Conservation (phyloP, 2,113 vertebrate genomes). For the Myotis yumanensis region DNA sequence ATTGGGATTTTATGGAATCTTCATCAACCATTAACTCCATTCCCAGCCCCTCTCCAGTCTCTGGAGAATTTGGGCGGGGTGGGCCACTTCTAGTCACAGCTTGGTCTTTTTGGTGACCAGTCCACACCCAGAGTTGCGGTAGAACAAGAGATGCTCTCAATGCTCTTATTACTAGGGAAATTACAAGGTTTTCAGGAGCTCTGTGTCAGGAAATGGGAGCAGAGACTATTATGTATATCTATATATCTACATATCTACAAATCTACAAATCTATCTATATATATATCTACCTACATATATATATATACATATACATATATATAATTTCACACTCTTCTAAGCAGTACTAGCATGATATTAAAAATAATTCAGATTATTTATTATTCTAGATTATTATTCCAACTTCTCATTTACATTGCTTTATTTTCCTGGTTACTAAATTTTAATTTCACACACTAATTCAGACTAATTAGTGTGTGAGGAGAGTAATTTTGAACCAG, state of each 20-base stretch:
- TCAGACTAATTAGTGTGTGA: background rate
- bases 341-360: background rate
- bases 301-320: background rate
- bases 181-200: background rate
- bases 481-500: background rate
- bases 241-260: too few relatives aligned
- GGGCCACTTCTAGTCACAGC: background rate
- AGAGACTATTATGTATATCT: too few relatives aligned
- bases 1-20: too few relatives aligned
- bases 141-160: background rate
- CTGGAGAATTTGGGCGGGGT: background rate
- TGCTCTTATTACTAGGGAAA: background rate
- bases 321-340: background rate
- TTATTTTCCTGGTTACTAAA: background rate
- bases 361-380: background rate
- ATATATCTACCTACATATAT: too few relatives aligned
- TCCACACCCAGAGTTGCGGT: background rate
- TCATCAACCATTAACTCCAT: background rate
- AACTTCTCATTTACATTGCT: background rate
- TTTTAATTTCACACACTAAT: background rate
- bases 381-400: background rate
- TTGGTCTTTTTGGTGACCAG: background rate
- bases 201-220: background rate
- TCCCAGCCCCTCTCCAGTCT: background rate
- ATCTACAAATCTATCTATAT: too few relatives aligned